phyloP scores from a whole-genome alignment of 1,140 invertebrate genomes.

The Drosophila melanica region DNA sequence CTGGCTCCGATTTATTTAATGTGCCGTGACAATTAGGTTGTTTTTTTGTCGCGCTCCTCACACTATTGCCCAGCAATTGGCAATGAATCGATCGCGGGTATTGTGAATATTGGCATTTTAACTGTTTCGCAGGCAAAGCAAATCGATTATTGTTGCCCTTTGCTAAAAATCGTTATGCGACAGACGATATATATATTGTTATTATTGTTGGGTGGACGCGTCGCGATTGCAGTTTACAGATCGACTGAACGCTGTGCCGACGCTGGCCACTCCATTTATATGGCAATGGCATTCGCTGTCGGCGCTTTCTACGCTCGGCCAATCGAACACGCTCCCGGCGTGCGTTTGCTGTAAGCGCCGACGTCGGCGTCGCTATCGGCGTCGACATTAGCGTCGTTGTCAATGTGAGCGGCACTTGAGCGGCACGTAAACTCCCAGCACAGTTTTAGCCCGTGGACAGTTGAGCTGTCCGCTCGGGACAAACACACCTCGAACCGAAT shows the following conservation, averaged over 20 bases:
- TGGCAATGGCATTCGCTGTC: constrained; percentile 13
- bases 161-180: constrained; percentile 14
- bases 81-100: constrained; percentile 32
- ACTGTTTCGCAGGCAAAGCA: constrained; percentile 37
- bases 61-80: constrained; percentile 25
- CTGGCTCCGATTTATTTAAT: constrained; percentile 37
- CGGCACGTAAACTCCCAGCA: constrained; percentile 38
- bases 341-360: constrained; percentile 6
- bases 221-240: constrained; percentile 56
- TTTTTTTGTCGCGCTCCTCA: neutral
- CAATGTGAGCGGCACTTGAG: constrained; percentile 25
- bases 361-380: neutral
- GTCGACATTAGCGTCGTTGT: constrained; percentile 5
- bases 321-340: constrained; percentile 60
- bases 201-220: constrained; percentile 13
- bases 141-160: constrained; percentile 22
- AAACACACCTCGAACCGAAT: constrained; percentile 11
- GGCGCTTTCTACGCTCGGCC: constrained; percentile 57
- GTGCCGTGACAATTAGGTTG: constrained; percentile 48
- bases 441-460: constrained; percentile 61
- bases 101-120: constrained; percentile 60
- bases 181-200: no score
- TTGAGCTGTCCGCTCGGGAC: constrained; percentile 21
- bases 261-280: constrained; percentile 72
- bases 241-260: constrained; percentile 70